These are phyloP conservation scores for Ophiothrix spiculata DNA, from an alignment of 35 echinoderm and acorn worm genomes.

Conservation along the genomic window DNA sequence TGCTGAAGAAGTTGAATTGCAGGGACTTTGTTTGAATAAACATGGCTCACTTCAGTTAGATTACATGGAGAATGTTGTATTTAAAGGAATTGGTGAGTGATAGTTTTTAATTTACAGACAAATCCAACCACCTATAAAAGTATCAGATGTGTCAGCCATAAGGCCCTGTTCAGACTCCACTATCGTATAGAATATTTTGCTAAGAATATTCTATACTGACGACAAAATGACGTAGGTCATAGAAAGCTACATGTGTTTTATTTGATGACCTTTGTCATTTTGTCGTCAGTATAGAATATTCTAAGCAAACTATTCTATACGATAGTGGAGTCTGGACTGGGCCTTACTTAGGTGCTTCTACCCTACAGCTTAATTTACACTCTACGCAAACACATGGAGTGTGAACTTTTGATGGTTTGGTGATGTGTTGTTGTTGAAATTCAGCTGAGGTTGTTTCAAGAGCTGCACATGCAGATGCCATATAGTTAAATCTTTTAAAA, in stretches of 20 bases:
- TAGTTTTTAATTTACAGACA: not conserved
- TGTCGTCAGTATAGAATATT: not conserved
- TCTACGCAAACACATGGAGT: no score
- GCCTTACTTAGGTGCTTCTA: no score
- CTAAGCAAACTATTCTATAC: no score
- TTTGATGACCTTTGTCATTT: not conserved
- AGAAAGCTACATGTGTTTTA: not conserved
- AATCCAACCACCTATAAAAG: not conserved
- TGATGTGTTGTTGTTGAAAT: not conserved
- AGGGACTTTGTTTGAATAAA: not conserved
- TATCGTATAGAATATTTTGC: no score
- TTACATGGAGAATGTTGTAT: not conserved
- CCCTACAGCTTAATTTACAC: no score
- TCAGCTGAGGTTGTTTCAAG: not conserved
- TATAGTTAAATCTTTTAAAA: not conserved
- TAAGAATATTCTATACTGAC: no score
- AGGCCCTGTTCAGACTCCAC: no score
- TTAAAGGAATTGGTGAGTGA: not conserved
- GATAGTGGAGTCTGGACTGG: no score
- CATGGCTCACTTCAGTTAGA: not conserved
- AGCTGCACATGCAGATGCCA: not conserved
- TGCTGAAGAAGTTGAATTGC: not conserved
- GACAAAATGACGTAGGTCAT: not conserved
- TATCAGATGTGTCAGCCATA: not conserved
- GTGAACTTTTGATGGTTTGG: not conserved